These are phyloP conservation scores for Agrotis puta DNA, from an alignment of 2,888 invertebrate species.

Conservation along the genomic window DNA sequence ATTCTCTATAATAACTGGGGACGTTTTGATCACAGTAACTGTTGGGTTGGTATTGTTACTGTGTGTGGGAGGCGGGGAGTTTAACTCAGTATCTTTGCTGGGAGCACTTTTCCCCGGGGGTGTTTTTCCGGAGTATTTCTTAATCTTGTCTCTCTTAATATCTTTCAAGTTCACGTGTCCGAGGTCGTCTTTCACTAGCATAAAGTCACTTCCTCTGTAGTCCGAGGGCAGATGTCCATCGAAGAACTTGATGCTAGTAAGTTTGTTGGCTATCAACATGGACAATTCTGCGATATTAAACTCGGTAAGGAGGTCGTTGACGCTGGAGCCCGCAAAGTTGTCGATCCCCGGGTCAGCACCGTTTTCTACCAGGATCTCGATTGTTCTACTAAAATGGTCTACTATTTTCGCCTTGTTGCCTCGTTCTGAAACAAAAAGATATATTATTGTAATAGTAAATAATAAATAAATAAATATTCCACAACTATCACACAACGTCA, in stretches of 20 bases:
- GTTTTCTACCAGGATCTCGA: constrained; percentile 81
- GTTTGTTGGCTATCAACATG: constrained; percentile 75
- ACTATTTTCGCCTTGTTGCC: constrained; percentile 76
- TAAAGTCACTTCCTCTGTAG: constrained; percentile 62
- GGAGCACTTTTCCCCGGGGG: not conserved
- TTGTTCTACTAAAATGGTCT: constrained; percentile 78
- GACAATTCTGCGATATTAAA: constrained; percentile 76
- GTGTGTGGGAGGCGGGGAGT: not conserved
- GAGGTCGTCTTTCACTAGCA: constrained; percentile 72
- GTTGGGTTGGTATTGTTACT: not conserved
- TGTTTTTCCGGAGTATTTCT: accelerated
- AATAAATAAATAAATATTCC: no score
- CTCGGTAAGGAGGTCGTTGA: constrained; percentile 85
- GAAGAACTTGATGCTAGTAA: constrained; percentile 57
- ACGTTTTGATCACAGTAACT: not conserved
- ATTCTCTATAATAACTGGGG: constrained; percentile 35
- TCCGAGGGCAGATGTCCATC: constrained; percentile 38
- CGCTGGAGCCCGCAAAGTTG: constrained; percentile 84
- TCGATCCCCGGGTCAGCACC: constrained; percentile 85
- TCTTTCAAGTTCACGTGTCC: constrained; percentile 67
- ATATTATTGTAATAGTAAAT: no score
- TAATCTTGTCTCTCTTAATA: not conserved
- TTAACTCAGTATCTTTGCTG: not conserved
- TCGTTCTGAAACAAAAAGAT: constrained; percentile 69
- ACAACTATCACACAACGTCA: no score